Base-by-base conservation (phyloP, 1,140 invertebrate genomes). In the Colletes gigas region DNA sequence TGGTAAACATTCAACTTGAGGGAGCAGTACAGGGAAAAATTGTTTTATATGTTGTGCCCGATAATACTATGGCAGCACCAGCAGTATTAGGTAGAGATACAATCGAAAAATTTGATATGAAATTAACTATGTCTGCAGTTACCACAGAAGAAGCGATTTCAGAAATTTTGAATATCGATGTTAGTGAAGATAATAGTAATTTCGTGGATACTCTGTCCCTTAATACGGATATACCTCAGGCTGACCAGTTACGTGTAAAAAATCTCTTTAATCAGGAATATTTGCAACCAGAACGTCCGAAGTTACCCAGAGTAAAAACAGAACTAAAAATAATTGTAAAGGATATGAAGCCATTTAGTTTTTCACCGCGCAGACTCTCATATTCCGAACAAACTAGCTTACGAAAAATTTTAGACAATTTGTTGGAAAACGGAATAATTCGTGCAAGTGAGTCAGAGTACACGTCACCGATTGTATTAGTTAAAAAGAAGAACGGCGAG, bases 301-400 rank as follows among this genome's bases (percentile, higher is more conserved):
- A 0, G 12, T 17, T 44, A 8, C 62, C 73, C 3, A 75, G 66
- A 57, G 9, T 75, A 6, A 41, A 75, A 8, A 54, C 52, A 0
- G 66, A 81, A 30, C 50, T 86, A 54, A 81, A 54, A 14, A 59
- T 86, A 14, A 8, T 41, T 1, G 8, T 84, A 47, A 78, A 81
- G n/a, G 59, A 84, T 50, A 57, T 74, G 30, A 39, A 72, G 30
- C 74, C 80, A 5, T 66, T 81, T 8, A 69, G 41, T 62, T 69
- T n/a, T n/a, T 60, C 55, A 39, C 82, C 85, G 6, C 55, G 74
- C 44, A 55, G 80, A 74, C 17, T 86, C 15, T 67, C 79, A 0
- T 44, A 72, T 15, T 59, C 55, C 55, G 55, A 59, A 9, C 55
- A 59, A 21, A 19, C 0, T 59, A 59, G 55, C 3, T 59, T 59